These are phyloP conservation scores for Anorthoa munda DNA, from an alignment of 2,888 invertebrate species.

Conservation along the genomic window DNA sequence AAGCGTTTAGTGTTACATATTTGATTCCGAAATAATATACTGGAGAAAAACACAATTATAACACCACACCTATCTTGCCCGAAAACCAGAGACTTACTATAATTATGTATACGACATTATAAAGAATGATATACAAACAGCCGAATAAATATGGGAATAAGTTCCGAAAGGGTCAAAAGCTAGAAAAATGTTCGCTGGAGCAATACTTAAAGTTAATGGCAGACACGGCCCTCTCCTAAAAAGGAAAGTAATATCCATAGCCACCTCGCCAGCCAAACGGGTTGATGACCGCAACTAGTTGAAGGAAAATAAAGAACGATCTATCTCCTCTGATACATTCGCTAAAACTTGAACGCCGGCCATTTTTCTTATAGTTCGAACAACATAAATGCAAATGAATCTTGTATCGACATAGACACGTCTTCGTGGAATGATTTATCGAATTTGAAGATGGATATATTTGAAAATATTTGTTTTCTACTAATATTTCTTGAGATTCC, in stretches of 20 bases:
- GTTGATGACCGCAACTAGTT: slow-evolving; percentile 45
- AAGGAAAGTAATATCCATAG: slow-evolving; percentile 51
- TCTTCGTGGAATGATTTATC: slow-evolving; percentile 53
- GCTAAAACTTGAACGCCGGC: slow-evolving; percentile 41
- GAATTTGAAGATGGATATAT: slow-evolving; percentile 25
- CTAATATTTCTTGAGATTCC: slow-evolving; percentile 17
- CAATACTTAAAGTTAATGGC: slow-evolving; percentile 35
- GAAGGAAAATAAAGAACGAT: slow-evolving; percentile 41
- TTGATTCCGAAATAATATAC: background rate
- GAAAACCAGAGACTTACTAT: background rate
- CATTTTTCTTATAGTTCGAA: slow-evolving; percentile 56
- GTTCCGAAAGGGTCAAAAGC: slow-evolving; percentile 6
- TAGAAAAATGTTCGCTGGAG: slow-evolving; percentile 14
- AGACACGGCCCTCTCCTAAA: slow-evolving; percentile 27
- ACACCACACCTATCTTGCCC: background rate
- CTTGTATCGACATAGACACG: slow-evolving; percentile 38
- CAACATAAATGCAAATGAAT: slow-evolving; percentile 65
- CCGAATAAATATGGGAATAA: background rate
- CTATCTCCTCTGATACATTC: slow-evolving; percentile 50
- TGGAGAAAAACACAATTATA: background rate
- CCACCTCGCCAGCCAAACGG: slow-evolving; percentile 29
- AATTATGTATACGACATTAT: background rate
- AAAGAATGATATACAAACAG: background rate
- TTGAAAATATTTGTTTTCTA: slow-evolving; percentile 50
- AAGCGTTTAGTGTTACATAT: slow-evolving; percentile 2